A percentile compares a stretch with the other conserved stretches of the same genome.
phyloP scores from a whole-genome alignment of 2,797 vertebrate species.

The Eutrigla gurnardus region DNA sequence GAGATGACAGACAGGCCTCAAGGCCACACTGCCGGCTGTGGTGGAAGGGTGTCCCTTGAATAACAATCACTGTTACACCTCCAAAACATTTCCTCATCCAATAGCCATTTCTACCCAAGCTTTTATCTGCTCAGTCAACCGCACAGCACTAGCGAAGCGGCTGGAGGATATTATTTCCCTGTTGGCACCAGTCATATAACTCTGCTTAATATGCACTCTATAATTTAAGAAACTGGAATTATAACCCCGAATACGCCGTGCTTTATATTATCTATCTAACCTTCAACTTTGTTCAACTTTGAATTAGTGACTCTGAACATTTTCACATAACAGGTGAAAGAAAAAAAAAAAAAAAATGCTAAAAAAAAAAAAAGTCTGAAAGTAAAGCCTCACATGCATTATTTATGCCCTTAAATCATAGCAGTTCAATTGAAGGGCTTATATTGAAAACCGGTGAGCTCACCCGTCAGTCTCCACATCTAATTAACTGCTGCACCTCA shows the following conservation, averaged over 20 bases:
- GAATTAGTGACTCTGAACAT: constrained; percentile 79
- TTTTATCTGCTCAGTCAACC: constrained; percentile 89
- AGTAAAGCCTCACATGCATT: constrained; percentile 81
- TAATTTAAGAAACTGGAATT: constrained; percentile 88
- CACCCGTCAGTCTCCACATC: constrained; percentile 84
- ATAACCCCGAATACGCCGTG: constrained; percentile 82
- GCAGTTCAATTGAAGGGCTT: constrained; percentile 83
- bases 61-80: constrained; percentile 88
- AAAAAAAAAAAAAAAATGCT: constrained; percentile 53
- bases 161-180: constrained; percentile 90
- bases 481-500: constrained; percentile 87
- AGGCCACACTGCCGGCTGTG: constrained; percentile 78
- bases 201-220: constrained; percentile 89
- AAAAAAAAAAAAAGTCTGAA: constrained; percentile 57
- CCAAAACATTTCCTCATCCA: constrained; percentile 88
- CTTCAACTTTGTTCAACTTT: constrained; percentile 88
- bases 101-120: constrained; percentile 83
- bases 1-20: constrained; percentile 84
- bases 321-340: constrained; percentile 78
- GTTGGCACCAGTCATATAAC: constrained; percentile 87
- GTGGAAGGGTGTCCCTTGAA: constrained; percentile 84
- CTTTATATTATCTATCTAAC: constrained; percentile 85
- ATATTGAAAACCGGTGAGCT: constrained; percentile 80
- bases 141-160: constrained; percentile 82
- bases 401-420: constrained; percentile 84